Conservation (phyloP, 2,888 invertebrate genomes). For the Eupithecia inturbata region DNA sequence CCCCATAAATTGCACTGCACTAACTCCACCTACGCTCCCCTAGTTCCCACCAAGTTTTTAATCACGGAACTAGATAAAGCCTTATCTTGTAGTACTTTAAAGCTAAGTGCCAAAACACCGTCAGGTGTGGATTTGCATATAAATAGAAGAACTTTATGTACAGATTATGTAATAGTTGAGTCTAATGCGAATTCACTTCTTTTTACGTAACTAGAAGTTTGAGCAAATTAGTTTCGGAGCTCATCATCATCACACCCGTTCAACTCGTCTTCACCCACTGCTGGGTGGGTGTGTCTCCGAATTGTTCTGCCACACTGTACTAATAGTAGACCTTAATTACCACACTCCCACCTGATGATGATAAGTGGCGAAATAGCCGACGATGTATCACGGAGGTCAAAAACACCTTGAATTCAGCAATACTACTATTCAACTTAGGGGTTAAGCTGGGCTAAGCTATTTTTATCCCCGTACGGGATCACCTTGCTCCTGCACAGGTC, state of each 20-base stretch:
- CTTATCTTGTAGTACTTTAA: constrained; percentile 35
- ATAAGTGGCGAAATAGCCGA: background rate
- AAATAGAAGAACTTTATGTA: constrained; percentile 41
- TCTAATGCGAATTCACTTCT: background rate
- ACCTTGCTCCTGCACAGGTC: background rate
- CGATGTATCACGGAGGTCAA: no score
- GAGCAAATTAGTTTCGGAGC: background rate
- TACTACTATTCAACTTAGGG: background rate
- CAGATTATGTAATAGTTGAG: constrained; percentile 1
- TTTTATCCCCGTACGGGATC: background rate
- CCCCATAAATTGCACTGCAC: constrained; percentile 13
- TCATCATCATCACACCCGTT: background rate
- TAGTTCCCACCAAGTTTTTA: constrained; percentile 26
- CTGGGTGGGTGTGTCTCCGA: background rate
- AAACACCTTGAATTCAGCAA: background rate
- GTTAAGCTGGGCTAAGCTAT: background rate
- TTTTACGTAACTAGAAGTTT: background rate
- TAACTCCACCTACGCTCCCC: constrained; percentile 7
- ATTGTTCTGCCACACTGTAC: background rate
- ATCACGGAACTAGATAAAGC: constrained; percentile 24
- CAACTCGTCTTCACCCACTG: background rate
- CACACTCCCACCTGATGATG: background rate
- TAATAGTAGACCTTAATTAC: background rate
- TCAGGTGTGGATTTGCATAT: constrained; percentile 45
- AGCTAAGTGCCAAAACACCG: constrained; percentile 38